A percentile compares a stretch with the other conserved stretches of the same genome.
Evolutionary conservation across 2,113 vertebrate species (phyloP).

Genomic region (Phaethornis superciliosus): DNA sequence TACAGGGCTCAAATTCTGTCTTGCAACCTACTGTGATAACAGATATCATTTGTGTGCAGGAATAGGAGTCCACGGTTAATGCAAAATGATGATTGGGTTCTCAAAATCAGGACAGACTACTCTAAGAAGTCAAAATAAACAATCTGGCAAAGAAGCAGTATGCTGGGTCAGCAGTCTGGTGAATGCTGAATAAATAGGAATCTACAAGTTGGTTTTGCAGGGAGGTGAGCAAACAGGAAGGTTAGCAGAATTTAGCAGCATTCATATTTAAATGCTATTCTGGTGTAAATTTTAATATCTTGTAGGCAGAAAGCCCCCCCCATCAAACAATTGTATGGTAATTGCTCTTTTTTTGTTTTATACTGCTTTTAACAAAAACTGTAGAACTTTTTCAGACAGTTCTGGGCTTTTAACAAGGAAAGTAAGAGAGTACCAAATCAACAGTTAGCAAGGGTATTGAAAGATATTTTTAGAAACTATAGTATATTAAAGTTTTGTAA

Average conservation of each 20-base stretch:
- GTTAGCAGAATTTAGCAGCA: background rate
- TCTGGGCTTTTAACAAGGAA: background rate
- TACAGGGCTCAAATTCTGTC: background rate
- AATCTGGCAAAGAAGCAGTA: background rate
- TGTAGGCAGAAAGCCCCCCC: background rate
- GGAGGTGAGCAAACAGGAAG: background rate
- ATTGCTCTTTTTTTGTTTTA: background rate
- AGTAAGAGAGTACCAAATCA: background rate
- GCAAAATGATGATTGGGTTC: background rate
- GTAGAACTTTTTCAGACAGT: background rate
- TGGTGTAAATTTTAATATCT: background rate
- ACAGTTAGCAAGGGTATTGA: background rate
- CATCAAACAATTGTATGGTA: background rate
- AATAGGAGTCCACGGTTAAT: background rate
- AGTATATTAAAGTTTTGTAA: background rate
- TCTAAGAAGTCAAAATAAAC: background rate
- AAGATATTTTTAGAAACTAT: background rate
- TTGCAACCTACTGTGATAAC: rapidly evolving
- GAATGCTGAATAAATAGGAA: background rate
- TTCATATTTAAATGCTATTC: background rate
- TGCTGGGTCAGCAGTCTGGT: background rate
- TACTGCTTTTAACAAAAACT: background rate
- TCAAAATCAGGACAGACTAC: background rate
- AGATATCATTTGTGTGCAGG: background rate
- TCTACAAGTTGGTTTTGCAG: background rate